Evolutionary conservation across 2,888 invertebrate genomes (phyloP), one percentile per base, ranked within the genome.

Genomic region (Heliconius erato): DNA sequence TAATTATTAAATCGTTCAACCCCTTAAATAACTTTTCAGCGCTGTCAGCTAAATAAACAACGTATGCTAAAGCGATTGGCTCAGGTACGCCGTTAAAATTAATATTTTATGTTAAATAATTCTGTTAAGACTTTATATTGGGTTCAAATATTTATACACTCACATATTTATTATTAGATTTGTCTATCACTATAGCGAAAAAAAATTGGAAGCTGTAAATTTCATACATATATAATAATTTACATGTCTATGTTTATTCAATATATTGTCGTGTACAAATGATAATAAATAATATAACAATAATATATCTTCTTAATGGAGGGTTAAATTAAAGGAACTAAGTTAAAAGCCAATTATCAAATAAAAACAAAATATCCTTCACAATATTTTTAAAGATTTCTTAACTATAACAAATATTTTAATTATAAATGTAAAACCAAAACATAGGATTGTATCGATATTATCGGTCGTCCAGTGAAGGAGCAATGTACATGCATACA

Each of bases 1-100:
- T 81, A 83, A 81, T 85, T 85, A 83, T 82, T 81, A 76, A 83
- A 84, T 77, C 84, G 77, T 83, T 84, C 79, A 69, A 65, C 79
- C 26, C 72, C 67, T 76, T 82, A 81, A 74, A 79, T 80, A 74
- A 84, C 65, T 81, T 84, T 83, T 44, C 79, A 44, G 59, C 78
- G 78, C 28, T 68, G n/a, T 82, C 11, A 11, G 40, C 16, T 71
- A 77, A 76, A 59, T 49, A 54, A 69, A 63, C 68, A 74, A 69
- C 69, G 44, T 80, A 69, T 76, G 74, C 35, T 44, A 74, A 67
- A 54, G 3, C 19, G 6, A 74, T 59, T 74, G 35, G 1, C n/a
- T 74, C 16, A 54, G 4, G 59, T 1, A 63, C 3, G n/a, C 12
- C 35, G 19, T 16, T 32, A 54, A 49, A 40, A 74, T 74, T 59